Evolutionary conservation across 2,797 vertebrate genomes (phyloP).

Genomic region (Anguilla obscura): DNA sequence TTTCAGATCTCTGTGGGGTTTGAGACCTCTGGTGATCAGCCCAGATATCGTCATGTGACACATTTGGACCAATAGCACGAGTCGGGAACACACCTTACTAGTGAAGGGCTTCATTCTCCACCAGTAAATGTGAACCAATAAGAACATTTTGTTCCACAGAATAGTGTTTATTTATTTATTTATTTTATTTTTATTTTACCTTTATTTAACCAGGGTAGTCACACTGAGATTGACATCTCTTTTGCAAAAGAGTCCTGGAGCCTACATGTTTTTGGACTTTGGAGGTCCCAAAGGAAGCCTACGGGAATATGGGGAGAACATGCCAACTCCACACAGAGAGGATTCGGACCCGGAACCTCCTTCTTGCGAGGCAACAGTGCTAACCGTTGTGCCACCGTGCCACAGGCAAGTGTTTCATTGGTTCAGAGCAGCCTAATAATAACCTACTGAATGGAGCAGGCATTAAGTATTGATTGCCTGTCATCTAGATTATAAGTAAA

Average conservation of each 20-base stretch:
- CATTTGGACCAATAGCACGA: background rate
- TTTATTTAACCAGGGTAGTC: too few relatives aligned
- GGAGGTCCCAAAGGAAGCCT: too few relatives aligned
- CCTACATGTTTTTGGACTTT: too few relatives aligned
- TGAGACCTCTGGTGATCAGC: background rate
- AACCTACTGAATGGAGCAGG: too few relatives aligned
- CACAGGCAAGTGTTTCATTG: background rate
- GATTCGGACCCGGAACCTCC: too few relatives aligned
- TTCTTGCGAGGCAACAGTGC: too few relatives aligned
- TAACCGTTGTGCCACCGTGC: too few relatives aligned
- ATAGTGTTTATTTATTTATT: background rate
- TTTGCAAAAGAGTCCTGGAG: too few relatives aligned
- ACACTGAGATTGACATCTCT: too few relatives aligned
- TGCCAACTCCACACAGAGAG: too few relatives aligned
- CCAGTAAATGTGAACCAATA: background rate
- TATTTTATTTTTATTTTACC: too few relatives aligned
- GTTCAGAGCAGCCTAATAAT: background rate
- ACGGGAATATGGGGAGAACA: too few relatives aligned
- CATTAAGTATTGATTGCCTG: background rate
- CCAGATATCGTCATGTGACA: background rate
- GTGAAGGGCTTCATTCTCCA: background rate
- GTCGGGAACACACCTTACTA: background rate
- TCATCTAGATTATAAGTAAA: background rate
- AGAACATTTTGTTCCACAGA: background rate
- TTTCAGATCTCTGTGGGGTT: background rate